Conservation (phyloP, 2,888 invertebrate species). For the Xanthia icteritia region DNA sequence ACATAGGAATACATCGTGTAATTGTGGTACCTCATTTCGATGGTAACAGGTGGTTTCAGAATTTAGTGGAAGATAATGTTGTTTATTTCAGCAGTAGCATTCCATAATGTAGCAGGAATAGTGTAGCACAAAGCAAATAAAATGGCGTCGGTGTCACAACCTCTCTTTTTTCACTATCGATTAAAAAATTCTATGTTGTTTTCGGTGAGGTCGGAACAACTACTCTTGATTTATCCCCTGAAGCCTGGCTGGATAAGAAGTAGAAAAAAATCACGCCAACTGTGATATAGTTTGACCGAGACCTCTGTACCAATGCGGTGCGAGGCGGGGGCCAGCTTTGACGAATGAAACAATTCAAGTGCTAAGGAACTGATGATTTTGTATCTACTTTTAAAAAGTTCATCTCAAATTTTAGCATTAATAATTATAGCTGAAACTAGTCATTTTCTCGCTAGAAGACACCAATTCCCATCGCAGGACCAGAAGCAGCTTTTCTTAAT, state of each 20-base stretch:
- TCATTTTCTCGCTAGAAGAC: not conserved
- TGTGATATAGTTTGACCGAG: not conserved
- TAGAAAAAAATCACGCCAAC: not conserved
- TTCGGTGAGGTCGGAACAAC: not conserved
- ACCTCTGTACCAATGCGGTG: no score
- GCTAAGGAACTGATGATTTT: not conserved
- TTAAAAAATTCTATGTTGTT: not conserved
- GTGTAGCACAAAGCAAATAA: not conserved
- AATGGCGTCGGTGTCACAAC: not conserved
- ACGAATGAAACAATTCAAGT: no score
- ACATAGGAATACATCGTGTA: slow-evolving; percentile 34
- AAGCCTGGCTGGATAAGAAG: not conserved
- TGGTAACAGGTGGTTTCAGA: slow-evolving; percentile 27
- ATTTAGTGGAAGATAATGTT: slow-evolving; percentile 5
- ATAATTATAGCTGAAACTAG: not conserved
- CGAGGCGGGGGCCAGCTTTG: no score
- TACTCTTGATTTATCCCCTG: not conserved
- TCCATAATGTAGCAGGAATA: not conserved
- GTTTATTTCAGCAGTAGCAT: not conserved
- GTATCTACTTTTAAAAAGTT: not conserved
- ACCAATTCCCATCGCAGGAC: not conserved
- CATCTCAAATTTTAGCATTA: not conserved
- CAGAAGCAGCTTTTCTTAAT: not conserved
- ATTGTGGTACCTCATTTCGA: slow-evolving; percentile 2
- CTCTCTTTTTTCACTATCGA: not conserved